These are phyloP conservation scores for Scaptomyza tumidula DNA, from an alignment of 2,888 invertebrate genomes.

Conservation along the genomic window DNA sequence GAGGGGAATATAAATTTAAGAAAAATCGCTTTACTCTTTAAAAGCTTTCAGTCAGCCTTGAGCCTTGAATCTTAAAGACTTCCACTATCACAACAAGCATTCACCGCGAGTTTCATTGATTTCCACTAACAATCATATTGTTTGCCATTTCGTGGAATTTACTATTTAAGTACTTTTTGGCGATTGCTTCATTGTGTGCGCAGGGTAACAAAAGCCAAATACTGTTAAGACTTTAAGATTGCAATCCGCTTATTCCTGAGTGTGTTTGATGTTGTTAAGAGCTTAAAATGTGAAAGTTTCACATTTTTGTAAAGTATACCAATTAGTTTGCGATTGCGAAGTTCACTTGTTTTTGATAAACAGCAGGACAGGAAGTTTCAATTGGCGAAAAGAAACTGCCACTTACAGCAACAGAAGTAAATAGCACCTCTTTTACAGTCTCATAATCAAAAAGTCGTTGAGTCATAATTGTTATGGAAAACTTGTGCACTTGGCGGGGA, in stretches of 20 bases:
- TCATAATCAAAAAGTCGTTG: neutral
- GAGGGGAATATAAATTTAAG: neutral
- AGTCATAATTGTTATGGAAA: conserved; percentile 15
- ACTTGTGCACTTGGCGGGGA: neutral
- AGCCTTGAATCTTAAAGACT: no score
- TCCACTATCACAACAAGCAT: conserved; percentile 9
- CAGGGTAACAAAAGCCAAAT: neutral
- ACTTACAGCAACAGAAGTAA: neutral
- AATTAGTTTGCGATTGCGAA: conserved; percentile 16
- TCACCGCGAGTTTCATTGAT: conserved; percentile 24
- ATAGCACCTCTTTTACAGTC: neutral
- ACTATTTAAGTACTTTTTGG: conserved; percentile 1
- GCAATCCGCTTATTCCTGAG: conserved; percentile 14
- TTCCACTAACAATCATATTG: conserved; percentile 23
- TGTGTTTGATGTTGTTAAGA: neutral
- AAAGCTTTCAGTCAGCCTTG: no score
- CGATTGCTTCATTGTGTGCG: neutral
- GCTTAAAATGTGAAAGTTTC: neutral
- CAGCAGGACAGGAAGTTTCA: conserved; percentile 25
- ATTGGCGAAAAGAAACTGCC: conserved; percentile 11
- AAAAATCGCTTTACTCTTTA: neutral
- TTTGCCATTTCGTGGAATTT: neutral
- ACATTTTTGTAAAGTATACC: conserved; percentile 4
- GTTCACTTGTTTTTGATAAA: conserved; percentile 12
- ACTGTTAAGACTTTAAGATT: conserved; percentile 31